Percentiles rank a stretch among this genome's conserved stretches.
These are phyloP conservation scores for Papilio machaon DNA, from an alignment of 1,140 invertebrate genomes.

Conservation along the genomic window DNA sequence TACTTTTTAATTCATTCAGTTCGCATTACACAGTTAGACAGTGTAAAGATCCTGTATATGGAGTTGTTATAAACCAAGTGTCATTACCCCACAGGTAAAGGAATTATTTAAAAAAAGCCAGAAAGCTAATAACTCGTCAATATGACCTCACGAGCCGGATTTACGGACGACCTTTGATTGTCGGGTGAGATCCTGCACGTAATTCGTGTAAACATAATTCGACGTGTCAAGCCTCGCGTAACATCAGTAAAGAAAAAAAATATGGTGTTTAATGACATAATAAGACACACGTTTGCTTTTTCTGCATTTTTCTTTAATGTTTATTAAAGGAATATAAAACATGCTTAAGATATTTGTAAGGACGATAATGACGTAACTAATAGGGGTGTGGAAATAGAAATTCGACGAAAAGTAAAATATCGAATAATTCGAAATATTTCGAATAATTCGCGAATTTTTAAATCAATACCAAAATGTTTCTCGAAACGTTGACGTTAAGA, in stretches of 20 bases:
- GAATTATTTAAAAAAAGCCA: conserved; percentile 36
- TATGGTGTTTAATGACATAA: background rate
- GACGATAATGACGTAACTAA: background rate
- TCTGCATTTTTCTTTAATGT: background rate
- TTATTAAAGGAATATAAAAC: background rate
- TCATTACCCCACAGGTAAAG: background rate
- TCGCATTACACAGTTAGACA: no score
- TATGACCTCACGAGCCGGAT: conserved; percentile 68
- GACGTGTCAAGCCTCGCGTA: conserved; percentile 21
- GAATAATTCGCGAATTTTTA: no score
- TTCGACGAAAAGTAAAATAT: no score
- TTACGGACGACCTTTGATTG: conserved; percentile 63
- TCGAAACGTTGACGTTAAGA: no score
- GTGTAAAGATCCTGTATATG: no score
- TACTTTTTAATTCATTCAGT: no score
- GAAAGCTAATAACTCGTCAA: conserved; percentile 46
- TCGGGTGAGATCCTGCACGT: conserved; percentile 53
- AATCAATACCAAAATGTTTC: no score
- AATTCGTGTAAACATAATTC: conserved; percentile 44
- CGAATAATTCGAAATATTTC: no score
- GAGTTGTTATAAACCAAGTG: background rate
- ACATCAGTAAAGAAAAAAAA: conserved; percentile 1
- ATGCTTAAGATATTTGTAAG: background rate
- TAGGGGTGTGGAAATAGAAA: no score
- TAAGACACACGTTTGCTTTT: background rate